phyloP scores from a whole-genome alignment of 2,113 vertebrate genomes.

The Macrotus californicus region DNA sequence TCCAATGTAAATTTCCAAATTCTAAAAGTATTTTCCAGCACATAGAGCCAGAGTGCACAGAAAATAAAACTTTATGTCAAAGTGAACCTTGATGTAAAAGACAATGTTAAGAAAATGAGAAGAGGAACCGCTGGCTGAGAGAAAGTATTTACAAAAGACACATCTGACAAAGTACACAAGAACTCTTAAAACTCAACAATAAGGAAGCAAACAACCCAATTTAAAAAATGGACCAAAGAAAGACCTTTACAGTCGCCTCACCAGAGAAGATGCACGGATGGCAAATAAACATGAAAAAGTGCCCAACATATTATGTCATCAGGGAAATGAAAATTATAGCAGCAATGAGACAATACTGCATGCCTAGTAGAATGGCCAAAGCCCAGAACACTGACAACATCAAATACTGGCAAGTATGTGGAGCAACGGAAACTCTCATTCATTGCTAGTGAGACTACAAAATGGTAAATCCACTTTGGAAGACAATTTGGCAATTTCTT shows the following conservation, averaged over 20 bases:
- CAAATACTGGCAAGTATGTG: background rate
- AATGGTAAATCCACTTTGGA: background rate
- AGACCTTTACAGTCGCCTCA: background rate
- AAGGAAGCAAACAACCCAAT: background rate
- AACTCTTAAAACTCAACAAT: constrained; percentile 8
- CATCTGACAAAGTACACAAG: background rate
- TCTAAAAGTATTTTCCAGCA: background rate
- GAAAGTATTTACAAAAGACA: background rate
- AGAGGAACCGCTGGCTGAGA: background rate
- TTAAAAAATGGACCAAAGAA: background rate
- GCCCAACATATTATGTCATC: no score
- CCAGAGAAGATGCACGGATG: background rate
- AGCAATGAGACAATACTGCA: no score
- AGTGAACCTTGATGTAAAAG: background rate
- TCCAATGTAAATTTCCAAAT: constrained; percentile 34
- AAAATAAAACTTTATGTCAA: constrained; percentile 23
- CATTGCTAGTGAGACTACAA: background rate
- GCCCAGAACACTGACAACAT: background rate
- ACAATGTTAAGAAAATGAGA: constrained; percentile 6
- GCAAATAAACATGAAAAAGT: no score
- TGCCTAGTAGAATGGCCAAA: background rate
- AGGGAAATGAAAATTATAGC: no score
- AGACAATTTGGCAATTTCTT: background rate
- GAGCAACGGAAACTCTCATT: background rate
- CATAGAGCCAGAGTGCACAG: background rate